phyloP scores from a whole-genome alignment of 2,888 invertebrate species.

The Leistus spinibarbis region DNA sequence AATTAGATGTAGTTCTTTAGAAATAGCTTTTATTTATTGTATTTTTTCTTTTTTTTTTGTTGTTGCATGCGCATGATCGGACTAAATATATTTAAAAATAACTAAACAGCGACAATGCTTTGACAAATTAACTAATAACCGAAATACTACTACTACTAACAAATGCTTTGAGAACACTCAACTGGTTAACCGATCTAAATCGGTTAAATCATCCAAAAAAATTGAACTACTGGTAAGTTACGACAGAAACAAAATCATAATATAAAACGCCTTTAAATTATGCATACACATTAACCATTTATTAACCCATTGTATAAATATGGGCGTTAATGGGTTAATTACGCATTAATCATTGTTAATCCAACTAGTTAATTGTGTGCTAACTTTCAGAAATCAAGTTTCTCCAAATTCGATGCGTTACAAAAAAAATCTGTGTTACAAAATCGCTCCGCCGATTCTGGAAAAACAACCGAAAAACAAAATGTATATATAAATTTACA shows the following conservation, averaged over 20 bases:
- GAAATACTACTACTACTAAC: constrained; percentile 43
- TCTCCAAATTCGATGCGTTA: constrained; percentile 75
- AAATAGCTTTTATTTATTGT: constrained; percentile 25
- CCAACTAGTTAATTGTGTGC: constrained; percentile 36
- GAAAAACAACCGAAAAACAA: constrained; percentile 71
- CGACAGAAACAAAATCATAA: background rate
- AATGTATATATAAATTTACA: constrained; percentile 60
- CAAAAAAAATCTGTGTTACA: constrained; percentile 71
- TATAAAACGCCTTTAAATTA: background rate
- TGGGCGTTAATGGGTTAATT: too few species aligned
- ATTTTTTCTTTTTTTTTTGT: constrained; percentile 30
- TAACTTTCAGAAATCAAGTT: constrained; percentile 72
- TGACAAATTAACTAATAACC: constrained; percentile 47
- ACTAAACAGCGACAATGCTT: constrained; percentile 51
- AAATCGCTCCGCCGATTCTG: constrained; percentile 69
- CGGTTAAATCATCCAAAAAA: constrained; percentile 6
- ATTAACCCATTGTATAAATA: too few species aligned
- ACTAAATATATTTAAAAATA: constrained; percentile 14
- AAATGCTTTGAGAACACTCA: constrained; percentile 32
- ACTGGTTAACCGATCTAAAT: constrained; percentile 3
- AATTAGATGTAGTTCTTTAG: background rate
- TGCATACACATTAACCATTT: background rate
- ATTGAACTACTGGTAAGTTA: constrained; percentile 31
- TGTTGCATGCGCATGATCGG: constrained; percentile 43
- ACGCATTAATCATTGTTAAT: background rate